phyloP scores from a whole-genome alignment of 1,140 invertebrate genomes.

The Diorhabda sublineata region DNA sequence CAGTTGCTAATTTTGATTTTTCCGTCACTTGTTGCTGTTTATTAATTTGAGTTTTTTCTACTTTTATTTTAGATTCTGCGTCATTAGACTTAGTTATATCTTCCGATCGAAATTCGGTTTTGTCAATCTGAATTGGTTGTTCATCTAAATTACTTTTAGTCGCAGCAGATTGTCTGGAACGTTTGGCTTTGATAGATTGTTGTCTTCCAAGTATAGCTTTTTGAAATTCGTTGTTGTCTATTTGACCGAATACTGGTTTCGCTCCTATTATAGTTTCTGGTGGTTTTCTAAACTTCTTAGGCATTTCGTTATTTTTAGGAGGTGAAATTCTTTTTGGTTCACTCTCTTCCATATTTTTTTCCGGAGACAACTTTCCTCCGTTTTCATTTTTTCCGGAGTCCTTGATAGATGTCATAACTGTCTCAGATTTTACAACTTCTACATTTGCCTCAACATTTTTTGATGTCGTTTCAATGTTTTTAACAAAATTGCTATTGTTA shows the following conservation, averaged over 20 bases:
- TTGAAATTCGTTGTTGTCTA: slow-evolving; percentile 43
- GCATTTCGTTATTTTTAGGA: slow-evolving; percentile 26
- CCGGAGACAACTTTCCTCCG: not conserved
- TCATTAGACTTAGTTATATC: not conserved
- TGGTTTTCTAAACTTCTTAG: slow-evolving; percentile 40
- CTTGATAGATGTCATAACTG: not conserved
- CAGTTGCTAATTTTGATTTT: slow-evolving; percentile 29
- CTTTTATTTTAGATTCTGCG: slow-evolving; percentile 15
- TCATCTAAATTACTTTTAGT: slow-evolving; percentile 20
- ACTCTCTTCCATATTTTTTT: slow-evolving; percentile 17
- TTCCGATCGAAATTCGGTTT: not conserved
- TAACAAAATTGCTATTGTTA: not conserved
- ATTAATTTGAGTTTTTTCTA: slow-evolving; percentile 25
- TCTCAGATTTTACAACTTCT: not conserved
- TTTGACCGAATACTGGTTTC: slow-evolving; percentile 43
- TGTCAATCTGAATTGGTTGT: slow-evolving; percentile 11
- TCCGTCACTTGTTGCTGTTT: slow-evolving; percentile 21
- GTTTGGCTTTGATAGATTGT: slow-evolving; percentile 30
- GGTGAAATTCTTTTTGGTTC: slow-evolving; percentile 16
- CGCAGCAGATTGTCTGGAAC: slow-evolving; percentile 24
- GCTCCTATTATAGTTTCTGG: slow-evolving; percentile 45
- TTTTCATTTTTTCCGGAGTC: not conserved
- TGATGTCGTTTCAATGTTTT: not conserved
- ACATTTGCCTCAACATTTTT: not conserved
- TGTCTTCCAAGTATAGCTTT: slow-evolving; percentile 41